Base-by-base conservation (phyloP, 2,888 invertebrate genomes). In the Danaus chrysippus region DNA sequence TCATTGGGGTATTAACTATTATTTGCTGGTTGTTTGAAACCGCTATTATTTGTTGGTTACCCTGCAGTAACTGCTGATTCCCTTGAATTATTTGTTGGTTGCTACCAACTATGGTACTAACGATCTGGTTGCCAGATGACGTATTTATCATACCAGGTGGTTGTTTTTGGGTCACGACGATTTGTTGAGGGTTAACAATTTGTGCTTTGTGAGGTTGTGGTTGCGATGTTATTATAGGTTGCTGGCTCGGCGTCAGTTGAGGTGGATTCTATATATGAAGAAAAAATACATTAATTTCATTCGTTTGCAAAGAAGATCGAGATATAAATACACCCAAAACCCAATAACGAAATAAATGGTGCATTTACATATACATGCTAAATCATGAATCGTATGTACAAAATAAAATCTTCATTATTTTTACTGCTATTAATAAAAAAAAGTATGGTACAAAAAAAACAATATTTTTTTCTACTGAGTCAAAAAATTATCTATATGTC, bases 201-300 rank as follows among this genome's bases (percentile, higher is more conserved):
- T 87, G 88, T 0, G 90, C 93, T 10, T 93, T 93, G 44, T 93
- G 93, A 0, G 91, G 87, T 71, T 88, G 92, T 5, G 91, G 92
- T 64, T 90, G 91, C 0, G 86, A 77, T 0, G 88, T 88, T 76
- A 91, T 89, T 63, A 91, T 82, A 0, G 91, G 90, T 71, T 91
- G 91, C 68, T 92, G 91, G 59, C 89, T 89, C 60, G 81, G 80
- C 0, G 91, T 88, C 61, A 92, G 77, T 76, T 88, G 91, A 0
- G 91, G 86, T 0, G 89, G 66, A 56, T 82, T 89, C 91, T 91
- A 84, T 64, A 70, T 63, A 58, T 46, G 54, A 55, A 41, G 23
- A 34, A 66, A 46, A 10, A 43, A 15, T 54, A 52, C 13, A 61
- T n/a, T 44, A 42, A 8, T 15, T 55, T 12, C 12, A 46, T 17